These are phyloP conservation scores for Venusia cambrica DNA, from an alignment of 2,888 invertebrate species.

Conservation along the genomic window DNA sequence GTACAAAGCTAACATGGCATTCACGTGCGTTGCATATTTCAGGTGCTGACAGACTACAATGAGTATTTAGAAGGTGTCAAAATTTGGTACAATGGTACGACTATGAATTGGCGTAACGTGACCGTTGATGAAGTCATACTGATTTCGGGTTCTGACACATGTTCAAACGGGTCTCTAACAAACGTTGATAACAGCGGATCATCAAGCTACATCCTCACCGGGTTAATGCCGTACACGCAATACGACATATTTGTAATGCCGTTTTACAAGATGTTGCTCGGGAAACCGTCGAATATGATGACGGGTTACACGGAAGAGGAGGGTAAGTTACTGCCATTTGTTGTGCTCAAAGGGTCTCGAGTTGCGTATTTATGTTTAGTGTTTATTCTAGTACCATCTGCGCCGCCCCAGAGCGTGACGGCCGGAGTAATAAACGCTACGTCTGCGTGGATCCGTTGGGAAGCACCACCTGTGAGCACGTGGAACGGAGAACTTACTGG, in stretches of 20 bases:
- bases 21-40: slow-evolving; percentile 34
- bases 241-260: slow-evolving; percentile 97
- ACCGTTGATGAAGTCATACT: slow-evolving; percentile 56
- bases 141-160: slow-evolving; percentile 53
- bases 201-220: slow-evolving; percentile 87
- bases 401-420: slow-evolving; percentile 88
- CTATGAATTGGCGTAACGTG: slow-evolving; percentile 68
- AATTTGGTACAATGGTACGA: slow-evolving; percentile 79
- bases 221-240: slow-evolving; percentile 90
- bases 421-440: slow-evolving; percentile 91
- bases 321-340: slow-evolving; percentile 59
- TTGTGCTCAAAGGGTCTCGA: slow-evolving; percentile 5
- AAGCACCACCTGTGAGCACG: slow-evolving; percentile 87
- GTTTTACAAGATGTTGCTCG: slow-evolving; percentile 92
- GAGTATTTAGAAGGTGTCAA: slow-evolving; percentile 86
- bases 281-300: slow-evolving; percentile 95
- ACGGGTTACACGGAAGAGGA: slow-evolving; percentile 93
- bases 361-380: slow-evolving; percentile 26
- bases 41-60: slow-evolving; percentile 77
- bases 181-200: slow-evolving; percentile 86
- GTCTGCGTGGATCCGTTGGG: slow-evolving; percentile 91
- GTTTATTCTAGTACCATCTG: slow-evolving; percentile 85
- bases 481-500: slow-evolving; percentile 92
- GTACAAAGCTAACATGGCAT: slow-evolving; percentile 13
- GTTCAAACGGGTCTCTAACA: slow-evolving; percentile 84